Base-by-base conservation (phyloP, 2,888 invertebrate genomes). In the Flexamia atlantica region DNA sequence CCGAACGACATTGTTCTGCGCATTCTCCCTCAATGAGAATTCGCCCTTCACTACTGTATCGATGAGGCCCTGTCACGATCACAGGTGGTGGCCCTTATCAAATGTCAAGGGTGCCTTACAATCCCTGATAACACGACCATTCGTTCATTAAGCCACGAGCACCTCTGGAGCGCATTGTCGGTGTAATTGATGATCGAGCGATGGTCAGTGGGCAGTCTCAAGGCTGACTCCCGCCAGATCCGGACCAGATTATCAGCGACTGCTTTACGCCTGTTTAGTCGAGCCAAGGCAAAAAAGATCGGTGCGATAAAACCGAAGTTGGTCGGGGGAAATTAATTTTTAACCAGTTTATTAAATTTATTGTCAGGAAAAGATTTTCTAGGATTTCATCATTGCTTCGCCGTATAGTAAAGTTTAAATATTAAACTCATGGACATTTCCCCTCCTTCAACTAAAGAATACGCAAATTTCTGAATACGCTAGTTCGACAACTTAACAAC, bases 81-180 rank as follows among this genome's bases (percentile, higher is more conserved):
- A 17, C 64, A 64, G 64, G 64, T 64, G 64, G 64, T 23, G 9
- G 50, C 57, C 28, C 64, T 64, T 64, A 64, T 64, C 64, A 64
- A 64, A 64, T 64, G 64, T 64, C 64, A 64, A 64, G 64, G 64
- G 3, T 30, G 28, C 30, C 23, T 12, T 50, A 7, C 3, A 23
- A 57, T 23, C 23, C 57, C 23, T 64, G 64, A 64, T 64, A 64
- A 64, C 64, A 64, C 64, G 64, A 64, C 64, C 30, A n/a, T 64
- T 30, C 28, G 64, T 64, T 64, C 28, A 64, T 64, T 64, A 64
- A 30, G 14, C 28, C 64, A 28, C 64, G 57, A 17, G n/a, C 46
- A n/a, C n/a, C n/a, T 17, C 3, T 12, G 3, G 36, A 36, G 14
- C 20, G 57, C 23, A 57, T 57, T 57, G 57, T 57, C 4, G 25